Evolutionary conservation across 2,113 vertebrate species (phyloP).

Genomic region (Apus apus): DNA sequence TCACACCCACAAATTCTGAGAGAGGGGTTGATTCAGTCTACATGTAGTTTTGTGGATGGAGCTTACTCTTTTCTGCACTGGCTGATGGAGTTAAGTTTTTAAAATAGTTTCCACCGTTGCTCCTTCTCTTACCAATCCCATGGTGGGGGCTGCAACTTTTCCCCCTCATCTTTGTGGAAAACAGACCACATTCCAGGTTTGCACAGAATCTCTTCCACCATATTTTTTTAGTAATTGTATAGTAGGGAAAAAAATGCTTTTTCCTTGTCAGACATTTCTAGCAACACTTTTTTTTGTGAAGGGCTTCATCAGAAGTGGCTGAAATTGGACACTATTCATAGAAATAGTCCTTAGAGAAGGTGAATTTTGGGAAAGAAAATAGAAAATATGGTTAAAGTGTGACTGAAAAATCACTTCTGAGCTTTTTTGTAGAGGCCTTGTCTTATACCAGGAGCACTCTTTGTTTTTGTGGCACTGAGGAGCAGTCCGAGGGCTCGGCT

Average conservation of each 20-base stretch:
- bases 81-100: constrained; percentile 36
- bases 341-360: constrained; percentile 5
- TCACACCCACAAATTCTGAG: constrained; percentile 51
- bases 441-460: rapidly evolving
- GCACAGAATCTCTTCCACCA: background rate
- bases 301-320: constrained; percentile 45
- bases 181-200: constrained; percentile 32
- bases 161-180: background rate
- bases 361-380: background rate
- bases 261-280: constrained; percentile 61
- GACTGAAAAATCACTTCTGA: background rate
- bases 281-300: constrained; percentile 38
- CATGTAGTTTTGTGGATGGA: background rate
- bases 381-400: background rate
- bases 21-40: background rate
- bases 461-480: background rate
- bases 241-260: background rate
- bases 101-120: background rate
- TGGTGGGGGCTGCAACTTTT: background rate
- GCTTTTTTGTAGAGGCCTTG: background rate
- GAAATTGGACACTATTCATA: constrained; percentile 43
- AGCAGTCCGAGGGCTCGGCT: background rate
- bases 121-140: constrained; percentile 7
- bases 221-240: constrained; percentile 55
- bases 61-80: background rate